Base-by-base conservation (phyloP, 2,797 vertebrate genomes). In the Capromys pilorides region DNA sequence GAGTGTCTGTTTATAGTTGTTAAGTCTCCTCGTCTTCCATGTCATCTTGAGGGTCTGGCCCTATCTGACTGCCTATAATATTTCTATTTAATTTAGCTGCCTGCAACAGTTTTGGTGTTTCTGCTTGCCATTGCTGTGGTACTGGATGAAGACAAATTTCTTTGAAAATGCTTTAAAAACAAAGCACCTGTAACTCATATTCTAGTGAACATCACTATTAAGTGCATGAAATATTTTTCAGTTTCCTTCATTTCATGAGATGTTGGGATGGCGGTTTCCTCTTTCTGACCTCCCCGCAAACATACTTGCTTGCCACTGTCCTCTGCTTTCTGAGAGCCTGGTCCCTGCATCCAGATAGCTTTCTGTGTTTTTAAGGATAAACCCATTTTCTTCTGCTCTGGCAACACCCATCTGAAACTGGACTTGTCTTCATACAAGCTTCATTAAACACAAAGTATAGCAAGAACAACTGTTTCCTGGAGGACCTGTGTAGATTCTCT, bases 181-280 rank as follows among this genome's bases (percentile, higher is more conserved):
- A 54, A 54, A 13, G 51, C 51, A 54, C 51, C 51, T 54, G 13
- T 54, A 54, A 54, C 14, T 12, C 51, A 54, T 54, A 99, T 98
- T 84, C 99, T 99, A 89, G 99, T 86, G 39, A 99, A 98, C 39
- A 99, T 99, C 96, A 99, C 98, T 6, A 99, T 98, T 81, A 99
- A 96, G 96, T 99, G 99, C 94, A 98, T 99, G 88, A 99, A 98
- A 97, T 99, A 99, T 98, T 98, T 98, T 94, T 99, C 99, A 31
- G 99, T 99, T 95, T 99, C 98, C 98, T 99, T 99, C 88, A 99
- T 99, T 99, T 98, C 99, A 64, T 98, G 98, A 45, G 98, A 95
- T 14, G 98, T 93, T 7, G 99, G 98, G 13, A 98, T 14, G 54
- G 97, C 92, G 0, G 98, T 78, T 1, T 97, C 98, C 1, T 95